These are phyloP conservation scores for Drosophila pegasa DNA, from an alignment of 2,888 invertebrate genomes.

Conservation along the genomic window DNA sequence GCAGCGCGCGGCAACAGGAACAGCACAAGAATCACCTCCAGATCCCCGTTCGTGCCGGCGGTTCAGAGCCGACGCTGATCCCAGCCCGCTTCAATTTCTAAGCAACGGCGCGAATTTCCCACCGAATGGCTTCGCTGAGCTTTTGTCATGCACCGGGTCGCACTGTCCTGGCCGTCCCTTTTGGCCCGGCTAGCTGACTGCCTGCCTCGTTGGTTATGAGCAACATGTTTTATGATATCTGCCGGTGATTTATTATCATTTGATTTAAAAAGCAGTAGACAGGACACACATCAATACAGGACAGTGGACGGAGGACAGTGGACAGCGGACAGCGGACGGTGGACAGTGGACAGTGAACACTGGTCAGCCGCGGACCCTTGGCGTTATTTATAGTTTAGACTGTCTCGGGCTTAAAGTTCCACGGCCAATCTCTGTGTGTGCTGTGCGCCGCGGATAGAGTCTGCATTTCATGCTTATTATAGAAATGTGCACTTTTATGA, in stretches of 20 bases:
- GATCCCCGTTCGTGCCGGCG: not conserved
- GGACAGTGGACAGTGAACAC: conserved; percentile 26
- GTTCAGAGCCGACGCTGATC: conserved; percentile 29
- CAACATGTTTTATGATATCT: conserved; percentile 84
- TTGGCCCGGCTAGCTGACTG: conserved; percentile 15
- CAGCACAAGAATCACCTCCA: conserved; percentile 34
- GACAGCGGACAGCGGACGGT: conserved; percentile 12
- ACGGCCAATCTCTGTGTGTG: conserved; percentile 1
- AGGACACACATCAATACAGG: conserved; percentile 77
- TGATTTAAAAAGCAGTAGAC: conserved; percentile 83
- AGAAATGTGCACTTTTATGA: conserved; percentile 76
- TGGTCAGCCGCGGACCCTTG: conserved; percentile 39
- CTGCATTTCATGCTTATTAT: conserved; percentile 76
- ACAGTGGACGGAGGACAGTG: conserved; percentile 31
- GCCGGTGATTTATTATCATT: conserved; percentile 84
- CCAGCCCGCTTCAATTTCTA: conserved; percentile 52
- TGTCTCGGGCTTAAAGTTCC: conserved; percentile 19
- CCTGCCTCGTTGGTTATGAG: conserved; percentile 70
- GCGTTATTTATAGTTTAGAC: conserved; percentile 73
- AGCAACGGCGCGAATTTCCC: conserved; percentile 72
- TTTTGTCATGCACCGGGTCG: conserved; percentile 61
- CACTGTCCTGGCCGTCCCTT: conserved; percentile 26
- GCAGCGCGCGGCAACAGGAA: conserved; percentile 38
- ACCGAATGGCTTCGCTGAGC: conserved; percentile 53
- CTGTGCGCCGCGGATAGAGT: conserved; percentile 30